Evolutionary conservation across 2,888 invertebrate genomes (phyloP), one percentile per base, ranked within the genome.

Genomic region (Pimpla rufipes): DNA sequence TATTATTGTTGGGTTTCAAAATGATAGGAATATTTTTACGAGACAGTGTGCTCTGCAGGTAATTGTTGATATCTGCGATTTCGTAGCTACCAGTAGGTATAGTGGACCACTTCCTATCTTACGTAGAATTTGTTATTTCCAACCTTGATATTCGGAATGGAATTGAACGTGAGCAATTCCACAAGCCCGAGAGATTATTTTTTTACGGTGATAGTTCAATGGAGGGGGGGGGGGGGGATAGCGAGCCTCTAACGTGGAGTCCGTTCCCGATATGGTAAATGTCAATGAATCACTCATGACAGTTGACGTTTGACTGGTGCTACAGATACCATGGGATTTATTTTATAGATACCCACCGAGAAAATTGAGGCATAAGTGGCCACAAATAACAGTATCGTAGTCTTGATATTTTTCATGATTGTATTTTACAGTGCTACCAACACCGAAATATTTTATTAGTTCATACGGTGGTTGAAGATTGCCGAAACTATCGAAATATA

Each of bases 401-500:
- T 87, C 73, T 76, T 86, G 83, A 77, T 79, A 86, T 74, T 59
- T 68, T 57, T 81, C 66, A 74, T 75, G 66, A 81, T 86, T 84
- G 29, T 85, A 86, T 59, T 70, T 81, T 81, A n/a, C n/a, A n/a
- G n/a, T n/a, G n/a, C n/a, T n/a, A 79, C 79, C 85, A 78, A 68
- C 82, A 73, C 67, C 78, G 64, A 86, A 62, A 59, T 85, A 86
- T 16, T 77, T 50, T 23, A 79, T 42, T 0, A 85, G 42, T 50
- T 87, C 85, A 35, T 29, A 42, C 1, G 80, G 80, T 0, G 80
- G 57, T 62, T 64, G 77, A 10, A 84, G 57, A 74, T 93, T 89
- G 10, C 93, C 92, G 83, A 91, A 93, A 75, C 90, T 91, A 78
- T 93, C 92, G 86, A 90, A 93, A 84, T 93, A 29, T 29, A 93